phyloP scores from a whole-genome alignment of 2,113 vertebrate genomes.

The Cranoglanis bouderius region DNA sequence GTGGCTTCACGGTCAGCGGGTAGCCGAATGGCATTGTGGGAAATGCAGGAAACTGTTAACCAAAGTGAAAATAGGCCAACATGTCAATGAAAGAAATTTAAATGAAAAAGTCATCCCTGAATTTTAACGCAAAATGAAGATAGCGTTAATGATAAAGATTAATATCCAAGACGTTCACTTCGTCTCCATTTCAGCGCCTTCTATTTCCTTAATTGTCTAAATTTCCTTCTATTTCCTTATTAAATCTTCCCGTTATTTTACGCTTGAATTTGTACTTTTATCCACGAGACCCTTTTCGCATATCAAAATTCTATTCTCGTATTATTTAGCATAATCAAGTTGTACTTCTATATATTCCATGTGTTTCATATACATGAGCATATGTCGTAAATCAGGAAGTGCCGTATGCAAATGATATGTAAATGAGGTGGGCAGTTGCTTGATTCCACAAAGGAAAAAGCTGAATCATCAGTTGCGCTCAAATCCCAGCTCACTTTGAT shows the following conservation, averaged over 20 bases:
- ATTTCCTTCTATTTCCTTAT: too few species aligned
- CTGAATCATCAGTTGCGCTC: neutral
- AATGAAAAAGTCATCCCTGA: neutral
- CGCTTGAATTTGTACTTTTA: neutral
- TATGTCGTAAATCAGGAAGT: neutral
- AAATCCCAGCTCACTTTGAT: neutral
- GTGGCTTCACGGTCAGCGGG: neutral
- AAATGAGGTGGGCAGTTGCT: neutral
- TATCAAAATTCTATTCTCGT: neutral
- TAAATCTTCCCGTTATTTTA: neutral
- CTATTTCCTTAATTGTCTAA: neutral
- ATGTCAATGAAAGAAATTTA: neutral
- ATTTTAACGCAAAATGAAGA: neutral
- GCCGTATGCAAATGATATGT: neutral
- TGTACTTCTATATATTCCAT: neutral
- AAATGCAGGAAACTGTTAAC: neutral
- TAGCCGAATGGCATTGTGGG: neutral
- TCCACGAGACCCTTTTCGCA: neutral
- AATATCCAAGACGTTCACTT: neutral
- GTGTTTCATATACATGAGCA: neutral
- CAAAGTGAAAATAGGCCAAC: neutral
- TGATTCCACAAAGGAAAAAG: neutral
- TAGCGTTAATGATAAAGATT: neutral
- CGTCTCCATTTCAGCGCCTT: neutral
- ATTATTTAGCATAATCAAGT: neutral